Conservation (phyloP, 2,888 invertebrate genomes). For the Drosophila nr. perissopoda region DNA sequence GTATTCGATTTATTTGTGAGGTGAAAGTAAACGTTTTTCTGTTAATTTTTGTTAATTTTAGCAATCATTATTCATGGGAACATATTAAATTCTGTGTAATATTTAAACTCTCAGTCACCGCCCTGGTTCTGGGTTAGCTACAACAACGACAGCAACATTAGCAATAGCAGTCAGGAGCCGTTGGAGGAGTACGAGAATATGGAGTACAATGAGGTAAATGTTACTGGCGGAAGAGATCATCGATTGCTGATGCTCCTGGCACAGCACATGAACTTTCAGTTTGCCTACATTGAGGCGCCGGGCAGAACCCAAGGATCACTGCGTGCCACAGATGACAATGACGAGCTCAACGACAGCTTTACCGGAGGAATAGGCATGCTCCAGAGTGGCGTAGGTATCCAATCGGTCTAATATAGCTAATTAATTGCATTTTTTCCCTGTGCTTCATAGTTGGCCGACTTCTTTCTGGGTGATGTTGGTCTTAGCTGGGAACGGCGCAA, state of each 20-base stretch:
- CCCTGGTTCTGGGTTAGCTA: constrained; percentile 92
- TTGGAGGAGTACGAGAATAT: constrained; percentile 18
- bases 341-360: constrained; percentile 88
- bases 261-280: constrained; percentile 89
- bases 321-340: constrained; percentile 81
- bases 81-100: background rate
- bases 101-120: constrained; percentile 86
- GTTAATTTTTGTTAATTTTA: background rate
- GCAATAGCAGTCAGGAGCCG: constrained; percentile 82
- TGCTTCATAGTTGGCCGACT: constrained; percentile 87
- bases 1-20: background rate
- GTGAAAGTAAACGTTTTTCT: background rate
- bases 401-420: background rate
- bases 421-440: background rate
- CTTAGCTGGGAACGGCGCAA: constrained; percentile 90
- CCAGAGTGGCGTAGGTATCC: constrained; percentile 87
- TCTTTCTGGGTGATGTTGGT: constrained; percentile 91
- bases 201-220: constrained; percentile 81
- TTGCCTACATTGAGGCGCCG: constrained; percentile 90
- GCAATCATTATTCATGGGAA: background rate
- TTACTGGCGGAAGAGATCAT: constrained; percentile 90
- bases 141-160: constrained; percentile 86
- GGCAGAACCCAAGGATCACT: constrained; percentile 90
- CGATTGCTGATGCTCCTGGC: constrained; percentile 88
- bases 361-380: constrained; percentile 90